These are phyloP conservation scores for Pseudochirops corinnae DNA, from an alignment of 2,797 vertebrate species.

Conservation along the genomic window DNA sequence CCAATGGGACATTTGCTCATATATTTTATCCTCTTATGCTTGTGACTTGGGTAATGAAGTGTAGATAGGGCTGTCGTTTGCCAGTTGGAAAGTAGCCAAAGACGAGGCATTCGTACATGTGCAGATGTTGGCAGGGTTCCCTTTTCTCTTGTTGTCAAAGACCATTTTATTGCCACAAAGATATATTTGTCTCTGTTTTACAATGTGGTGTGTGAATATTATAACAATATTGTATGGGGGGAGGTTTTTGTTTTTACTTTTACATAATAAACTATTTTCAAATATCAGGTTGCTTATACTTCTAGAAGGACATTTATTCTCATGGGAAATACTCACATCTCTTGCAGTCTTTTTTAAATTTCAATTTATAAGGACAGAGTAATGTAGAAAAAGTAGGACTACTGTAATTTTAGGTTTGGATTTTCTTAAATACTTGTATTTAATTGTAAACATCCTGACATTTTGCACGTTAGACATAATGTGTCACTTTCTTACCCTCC, in stretches of 20 bases:
- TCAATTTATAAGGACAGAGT: slow-evolving; percentile 40
- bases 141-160: slow-evolving; percentile 82
- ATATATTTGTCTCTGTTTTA: slow-evolving; percentile 79
- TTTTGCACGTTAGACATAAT: background rate
- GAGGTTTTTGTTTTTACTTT: slow-evolving; percentile 54
- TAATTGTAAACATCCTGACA: background rate
- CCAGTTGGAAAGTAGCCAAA: slow-evolving; percentile 82
- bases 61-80: slow-evolving; percentile 75
- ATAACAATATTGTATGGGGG: slow-evolving; percentile 37
- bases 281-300: slow-evolving; percentile 38
- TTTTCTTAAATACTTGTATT: background rate
- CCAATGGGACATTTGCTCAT: slow-evolving; percentile 75
- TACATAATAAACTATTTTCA: slow-evolving; percentile 45
- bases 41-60: slow-evolving; percentile 81
- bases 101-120: slow-evolving; percentile 83
- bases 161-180: slow-evolving; percentile 80
- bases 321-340: slow-evolving; percentile 54
- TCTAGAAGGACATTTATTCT: slow-evolving; percentile 21
- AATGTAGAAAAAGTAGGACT: background rate
- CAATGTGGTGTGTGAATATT: slow-evolving; percentile 66
- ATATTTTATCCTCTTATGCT: slow-evolving; percentile 73
- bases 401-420: slow-evolving; percentile 4
- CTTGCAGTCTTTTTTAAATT: slow-evolving; percentile 45
- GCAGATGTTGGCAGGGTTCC: slow-evolving; percentile 83
- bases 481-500: background rate